These are phyloP conservation scores for Matsumyia berberina DNA, from an alignment of 2,888 invertebrate genomes.

Conservation along the genomic window DNA sequence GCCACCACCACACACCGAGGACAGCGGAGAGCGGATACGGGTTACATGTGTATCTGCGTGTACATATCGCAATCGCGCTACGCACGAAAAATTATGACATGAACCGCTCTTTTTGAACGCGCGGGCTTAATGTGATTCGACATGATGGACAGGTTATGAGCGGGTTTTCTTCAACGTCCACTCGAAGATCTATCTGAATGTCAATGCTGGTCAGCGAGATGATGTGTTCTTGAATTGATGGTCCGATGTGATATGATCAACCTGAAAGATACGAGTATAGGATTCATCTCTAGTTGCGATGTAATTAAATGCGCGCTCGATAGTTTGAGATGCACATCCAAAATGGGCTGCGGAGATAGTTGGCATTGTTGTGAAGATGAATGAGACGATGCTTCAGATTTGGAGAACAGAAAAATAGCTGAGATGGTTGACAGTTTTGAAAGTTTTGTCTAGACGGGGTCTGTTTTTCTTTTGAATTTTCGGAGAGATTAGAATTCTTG, in stretches of 20 bases:
- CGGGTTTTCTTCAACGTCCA: constrained; percentile 55
- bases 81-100: constrained; percentile 75
- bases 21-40: constrained; percentile 55
- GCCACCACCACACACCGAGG: constrained; percentile 58
- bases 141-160: constrained; percentile 75
- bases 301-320: constrained; percentile 68
- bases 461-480: constrained; percentile 19
- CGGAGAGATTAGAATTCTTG: constrained; percentile 23
- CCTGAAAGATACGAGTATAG: constrained; percentile 43
- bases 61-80: constrained; percentile 74
- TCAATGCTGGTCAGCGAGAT: constrained; percentile 69
- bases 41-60: constrained; percentile 74
- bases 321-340: constrained; percentile 47
- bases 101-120: constrained; percentile 64
- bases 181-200: constrained; percentile 71
- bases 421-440: constrained; percentile 58
- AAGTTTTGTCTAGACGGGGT: constrained; percentile 40
- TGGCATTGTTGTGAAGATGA: constrained; percentile 64
- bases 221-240: constrained; percentile 70
- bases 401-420: constrained; percentile 36
- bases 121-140: constrained; percentile 72
- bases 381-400: constrained; percentile 52
- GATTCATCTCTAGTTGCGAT: constrained; percentile 49
- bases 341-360: constrained; percentile 58
- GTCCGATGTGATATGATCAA: constrained; percentile 48